Evolutionary conservation across 2,888 invertebrate species (phyloP).

Genomic region (Oegoconia quadripuncta): DNA sequence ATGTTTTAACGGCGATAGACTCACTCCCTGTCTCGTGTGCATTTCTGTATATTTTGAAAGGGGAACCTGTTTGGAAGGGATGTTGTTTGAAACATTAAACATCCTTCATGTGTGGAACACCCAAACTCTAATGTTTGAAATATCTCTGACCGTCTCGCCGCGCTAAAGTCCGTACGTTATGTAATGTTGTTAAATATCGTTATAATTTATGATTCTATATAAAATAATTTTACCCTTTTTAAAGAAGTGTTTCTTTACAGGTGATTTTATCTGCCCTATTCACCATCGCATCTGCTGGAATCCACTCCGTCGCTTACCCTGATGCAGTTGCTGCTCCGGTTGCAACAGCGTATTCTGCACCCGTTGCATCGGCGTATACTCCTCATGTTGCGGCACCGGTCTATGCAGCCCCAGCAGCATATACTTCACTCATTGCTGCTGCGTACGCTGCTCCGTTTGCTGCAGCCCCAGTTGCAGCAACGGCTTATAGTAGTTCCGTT

Average conservation of each 20-base stretch:
- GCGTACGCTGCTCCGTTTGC: conserved; percentile 40
- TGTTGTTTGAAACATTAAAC: too few relatives aligned
- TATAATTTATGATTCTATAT: too few relatives aligned
- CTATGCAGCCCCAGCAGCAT: conserved; percentile 61
- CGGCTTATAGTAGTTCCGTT: conserved; percentile 36
- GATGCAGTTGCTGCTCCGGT: conserved; percentile 12
- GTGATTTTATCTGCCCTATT: conserved; percentile 55
- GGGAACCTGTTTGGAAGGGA: too few relatives aligned
- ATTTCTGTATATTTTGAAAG: too few relatives aligned
- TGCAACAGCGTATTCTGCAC: conserved; percentile 14
- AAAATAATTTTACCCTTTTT: too few relatives aligned
- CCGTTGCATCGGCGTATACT: conserved; percentile 30
- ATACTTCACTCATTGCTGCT: conserved; percentile 36
- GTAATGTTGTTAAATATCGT: too few relatives aligned
- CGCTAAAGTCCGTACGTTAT: too few relatives aligned
- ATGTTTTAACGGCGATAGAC: too few relatives aligned
- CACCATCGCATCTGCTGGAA: conserved; percentile 58
- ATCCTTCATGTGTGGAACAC: too few relatives aligned
- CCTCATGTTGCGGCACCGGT: conserved; percentile 53
- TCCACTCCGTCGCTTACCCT: conserved; percentile 35
- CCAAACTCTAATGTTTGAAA: too few relatives aligned
- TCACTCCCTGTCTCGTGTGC: too few relatives aligned
- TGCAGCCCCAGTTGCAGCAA: conserved; percentile 37
- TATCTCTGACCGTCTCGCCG: too few relatives aligned
- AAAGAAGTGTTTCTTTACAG: conserved; percentile 32